Evolutionary conservation across 2,113 vertebrate species (phyloP), one percentile per base, ranked within the genome.

Genomic region (Pimephales promelas): DNA sequence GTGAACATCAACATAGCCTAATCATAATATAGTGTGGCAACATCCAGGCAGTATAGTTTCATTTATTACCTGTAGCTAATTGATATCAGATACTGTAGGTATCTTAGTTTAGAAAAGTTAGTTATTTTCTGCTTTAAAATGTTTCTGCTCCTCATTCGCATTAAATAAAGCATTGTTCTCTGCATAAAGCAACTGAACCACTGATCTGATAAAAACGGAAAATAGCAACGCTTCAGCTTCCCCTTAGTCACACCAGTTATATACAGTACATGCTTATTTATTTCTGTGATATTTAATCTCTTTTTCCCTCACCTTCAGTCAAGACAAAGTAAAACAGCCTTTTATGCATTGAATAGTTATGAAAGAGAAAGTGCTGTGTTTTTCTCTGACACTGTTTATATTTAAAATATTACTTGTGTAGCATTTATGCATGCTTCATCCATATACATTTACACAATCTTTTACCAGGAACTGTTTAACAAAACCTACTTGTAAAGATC

Each of bases 131-230:
- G 5, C 71, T 49, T 73, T 52, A 10, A 74, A 74, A 24, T 49
- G 71, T 74, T 47, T 49, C 14, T 64, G 43, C 36, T 64, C 57
- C 56, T 59, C 31, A 26, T 77, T 78, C n/a, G 8, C 76, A 26
- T 16, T n/a, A 9, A 26, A 79, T 31, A 47, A 62, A 79, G 20
- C 1, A 18, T 79, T 79, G 77, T 79, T 79, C 43, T 79, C 24
- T 20, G 9, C 64, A 61, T 64, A 24, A 31, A 9, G 40, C 40
- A 66, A n/a, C 2, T 64, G 18, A 66, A 31, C 1, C 59, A 11
- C 4, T 26, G 59, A 79, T 79, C 77, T 64, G 77, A 79, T 79
- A 62, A 66, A 79, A 79, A 26, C n/a, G 43, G 77, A 64, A 49
- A 64, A 62, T 31, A 1, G 52, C 31, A 47, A 31, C 0, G 54